These are phyloP conservation scores for Muschampia plurimacula DNA, from an alignment of 2,888 invertebrate species.

Conservation along the genomic window DNA sequence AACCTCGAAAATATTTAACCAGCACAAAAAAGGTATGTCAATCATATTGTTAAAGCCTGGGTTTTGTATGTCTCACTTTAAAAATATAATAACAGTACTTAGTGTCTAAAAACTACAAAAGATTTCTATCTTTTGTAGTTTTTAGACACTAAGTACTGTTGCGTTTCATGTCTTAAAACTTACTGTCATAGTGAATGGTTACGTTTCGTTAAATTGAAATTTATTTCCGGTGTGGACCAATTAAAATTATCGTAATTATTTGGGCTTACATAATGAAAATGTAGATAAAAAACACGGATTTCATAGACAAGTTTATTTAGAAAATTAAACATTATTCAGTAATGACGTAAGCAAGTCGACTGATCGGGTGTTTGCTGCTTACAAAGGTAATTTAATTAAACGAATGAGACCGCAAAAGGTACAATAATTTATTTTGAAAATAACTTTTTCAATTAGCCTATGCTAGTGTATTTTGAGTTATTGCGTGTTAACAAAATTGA, in stretches of 20 bases:
- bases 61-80: background rate
- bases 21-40: background rate
- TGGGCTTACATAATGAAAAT: slow-evolving; percentile 17
- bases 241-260: slow-evolving; percentile 36
- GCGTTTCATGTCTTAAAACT: background rate
- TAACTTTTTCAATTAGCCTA: background rate
- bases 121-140: background rate
- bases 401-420: background rate
- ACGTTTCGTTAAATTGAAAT: background rate
- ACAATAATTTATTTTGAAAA: background rate
- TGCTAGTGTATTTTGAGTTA: background rate
- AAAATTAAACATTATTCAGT: background rate
- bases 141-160: background rate
- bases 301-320: background rate
- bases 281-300: background rate
- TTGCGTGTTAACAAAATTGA: background rate
- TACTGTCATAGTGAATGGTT: background rate
- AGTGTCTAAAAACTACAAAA: too few species aligned
- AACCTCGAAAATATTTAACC: slow-evolving; percentile 2
- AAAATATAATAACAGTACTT: background rate
- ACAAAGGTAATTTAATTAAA: background rate
- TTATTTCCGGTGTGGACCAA: slow-evolving; percentile 57
- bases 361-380: background rate
- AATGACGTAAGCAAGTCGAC: background rate
- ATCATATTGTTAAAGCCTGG: background rate